Evolutionary conservation across 2,113 vertebrate species (phyloP), one percentile per base, ranked within the genome.

Genomic region (Sorex araneus): DNA sequence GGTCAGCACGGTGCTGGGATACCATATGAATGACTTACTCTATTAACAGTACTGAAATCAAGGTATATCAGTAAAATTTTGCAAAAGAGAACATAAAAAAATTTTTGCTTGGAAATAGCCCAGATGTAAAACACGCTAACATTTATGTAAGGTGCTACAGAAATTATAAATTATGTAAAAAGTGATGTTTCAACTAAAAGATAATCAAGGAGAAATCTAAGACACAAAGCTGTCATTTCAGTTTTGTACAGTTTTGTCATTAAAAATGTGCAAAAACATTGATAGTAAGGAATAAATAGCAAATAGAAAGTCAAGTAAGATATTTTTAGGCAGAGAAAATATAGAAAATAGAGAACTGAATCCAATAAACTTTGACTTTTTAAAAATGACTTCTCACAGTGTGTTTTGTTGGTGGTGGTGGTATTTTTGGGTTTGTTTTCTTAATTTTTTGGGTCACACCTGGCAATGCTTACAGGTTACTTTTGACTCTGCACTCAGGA

Each of bases 371-470:
- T 91, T 75, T 40, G 60, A 10, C 50, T 79, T 92, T 83, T 50
- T 69, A 21, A 54, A 40, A 77, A 27, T 47, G 32, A 69, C 71
- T 90, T 95, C 74, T 78, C 50, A 60, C 83, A 80, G 19, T 36
- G 54, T 43, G 4, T 63, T 63, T 50, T 50, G 2, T 40, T 40
- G 40, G 3, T 40, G 40, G 3, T 40, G 40, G 3, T 40, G 40
- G 50, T 54, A 6, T 54, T 54, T 54, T 18, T 54, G 4, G 10
- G 10, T 54, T 54, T 4, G 50, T 54, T 15, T 54, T 54, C 15
- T 40, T 40, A 40, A 3, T 40, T 40, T 40, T 40, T 40, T 40
- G 40, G 40, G 40, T 40, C 40, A 40, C 40, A 40, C 40, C 40
- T 40, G 40, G 40, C 40, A 40, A 40, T 40, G 40, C 40, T 40